Percentiles rank a stretch among this genome's conserved stretches.
Conservation (phyloP, 2,113 vertebrate species). For the Ivindomyrus marchei region DNA sequence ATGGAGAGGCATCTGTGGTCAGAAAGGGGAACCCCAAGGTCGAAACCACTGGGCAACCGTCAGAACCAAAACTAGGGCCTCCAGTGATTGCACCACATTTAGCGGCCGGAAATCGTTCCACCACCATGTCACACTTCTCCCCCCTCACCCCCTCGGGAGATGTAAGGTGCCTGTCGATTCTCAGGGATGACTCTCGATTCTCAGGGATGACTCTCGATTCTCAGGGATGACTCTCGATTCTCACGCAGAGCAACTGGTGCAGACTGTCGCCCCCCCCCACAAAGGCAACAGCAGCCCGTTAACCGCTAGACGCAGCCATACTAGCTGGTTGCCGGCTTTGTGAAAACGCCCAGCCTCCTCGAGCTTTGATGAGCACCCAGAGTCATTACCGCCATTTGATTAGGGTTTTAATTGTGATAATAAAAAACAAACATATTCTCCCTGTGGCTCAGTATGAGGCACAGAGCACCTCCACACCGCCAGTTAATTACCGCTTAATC, state of each 20-base stretch:
- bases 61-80: background rate
- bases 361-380: constrained; percentile 48
- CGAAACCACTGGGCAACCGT: background rate
- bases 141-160: background rate
- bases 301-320: background rate
- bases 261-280: background rate
- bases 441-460: constrained; percentile 32
- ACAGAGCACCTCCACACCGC: constrained; percentile 36
- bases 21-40: background rate
- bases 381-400: constrained; percentile 46
- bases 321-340: background rate
- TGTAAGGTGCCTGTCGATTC: background rate
- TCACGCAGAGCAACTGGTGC: background rate
- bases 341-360: constrained; percentile 43
- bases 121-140: background rate
- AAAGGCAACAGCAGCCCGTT: background rate
- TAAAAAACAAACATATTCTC: constrained; percentile 57
- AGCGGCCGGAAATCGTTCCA: background rate
- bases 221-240: background rate
- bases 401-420: constrained; percentile 52
- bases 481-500: constrained; percentile 57
- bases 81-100: background rate
- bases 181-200: background rate
- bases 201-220: background rate
- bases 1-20: background rate